These are phyloP conservation scores for Aelia acuminata DNA, from an alignment of 2,888 invertebrate genomes.

Conservation along the genomic window DNA sequence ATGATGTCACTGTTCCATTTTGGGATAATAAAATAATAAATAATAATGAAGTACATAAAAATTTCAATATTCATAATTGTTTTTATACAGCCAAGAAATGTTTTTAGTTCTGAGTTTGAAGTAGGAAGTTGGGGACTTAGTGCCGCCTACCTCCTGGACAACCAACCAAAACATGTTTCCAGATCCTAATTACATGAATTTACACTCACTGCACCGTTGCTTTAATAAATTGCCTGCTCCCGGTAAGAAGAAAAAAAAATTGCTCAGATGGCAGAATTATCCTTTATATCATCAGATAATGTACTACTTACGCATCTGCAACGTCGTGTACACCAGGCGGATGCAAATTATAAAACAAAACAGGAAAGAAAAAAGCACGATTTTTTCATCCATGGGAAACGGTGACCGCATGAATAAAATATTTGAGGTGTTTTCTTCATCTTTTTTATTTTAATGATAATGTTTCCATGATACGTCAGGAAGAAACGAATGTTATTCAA, in stretches of 20 bases:
- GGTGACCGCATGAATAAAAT: conserved; percentile 15
- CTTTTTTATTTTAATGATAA: conserved; percentile 14
- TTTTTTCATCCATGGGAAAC: conserved; percentile 43
- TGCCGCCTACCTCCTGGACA: background rate
- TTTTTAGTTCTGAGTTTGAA: too few relatives aligned
- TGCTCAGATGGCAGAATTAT: conserved; percentile 13
- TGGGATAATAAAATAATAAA: too few relatives aligned
- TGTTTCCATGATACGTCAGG: background rate
- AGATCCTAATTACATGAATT: conserved; percentile 20
- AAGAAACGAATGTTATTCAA: conserved; percentile 9
- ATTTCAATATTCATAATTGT: too few relatives aligned
- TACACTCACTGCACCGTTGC: conserved; percentile 42
- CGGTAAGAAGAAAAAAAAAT: background rate
- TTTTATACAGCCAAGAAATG: too few relatives aligned
- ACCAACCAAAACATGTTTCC: conserved; percentile 25
- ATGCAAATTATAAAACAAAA: conserved; percentile 27
- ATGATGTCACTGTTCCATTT: too few relatives aligned
- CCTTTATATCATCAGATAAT: conserved; percentile 39
- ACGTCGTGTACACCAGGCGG: background rate
- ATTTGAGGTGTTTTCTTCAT: background rate
- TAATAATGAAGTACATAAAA: too few relatives aligned
- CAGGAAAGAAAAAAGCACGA: background rate
- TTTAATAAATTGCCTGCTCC: conserved; percentile 34
- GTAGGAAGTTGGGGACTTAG: background rate
- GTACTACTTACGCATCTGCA: conserved; percentile 22